phyloP scores from a whole-genome alignment of 2,113 vertebrate species.

The Haplochromis burtoni region DNA sequence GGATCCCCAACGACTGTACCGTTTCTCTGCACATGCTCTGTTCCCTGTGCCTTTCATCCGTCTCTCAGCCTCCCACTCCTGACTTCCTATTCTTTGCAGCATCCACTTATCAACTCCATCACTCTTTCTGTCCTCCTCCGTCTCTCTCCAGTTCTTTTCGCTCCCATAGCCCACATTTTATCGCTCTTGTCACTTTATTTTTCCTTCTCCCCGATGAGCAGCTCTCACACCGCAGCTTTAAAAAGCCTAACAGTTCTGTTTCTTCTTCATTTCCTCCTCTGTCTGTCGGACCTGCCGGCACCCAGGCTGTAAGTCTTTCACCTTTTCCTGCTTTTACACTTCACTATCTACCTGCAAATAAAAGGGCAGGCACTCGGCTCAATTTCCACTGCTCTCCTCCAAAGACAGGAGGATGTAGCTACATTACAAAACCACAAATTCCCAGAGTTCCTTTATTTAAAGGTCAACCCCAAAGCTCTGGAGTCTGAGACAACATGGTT shows the following conservation, averaged over 20 bases:
- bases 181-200: not conserved
- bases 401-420: not conserved
- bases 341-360: not conserved
- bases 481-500: not conserved
- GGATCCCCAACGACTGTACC: not conserved
- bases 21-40: not conserved
- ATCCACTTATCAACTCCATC: not conserved
- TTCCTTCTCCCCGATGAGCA: not conserved
- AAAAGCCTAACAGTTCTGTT: not conserved
- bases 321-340: not conserved
- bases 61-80: conserved; percentile 11
- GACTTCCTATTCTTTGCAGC: not conserved
- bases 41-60: not conserved
- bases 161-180: not conserved
- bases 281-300: conserved; percentile 15
- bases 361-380: not conserved
- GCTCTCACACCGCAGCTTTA: not conserved
- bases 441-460: not conserved
- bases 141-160: not conserved
- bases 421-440: conserved; percentile 17
- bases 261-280: not conserved
- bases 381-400: not conserved
- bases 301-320: conserved; percentile 38
- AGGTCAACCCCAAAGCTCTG: not conserved
- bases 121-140: conserved; percentile 17